Conservation (phyloP, 2,113 vertebrate species). For the Eulemur rufifrons region DNA sequence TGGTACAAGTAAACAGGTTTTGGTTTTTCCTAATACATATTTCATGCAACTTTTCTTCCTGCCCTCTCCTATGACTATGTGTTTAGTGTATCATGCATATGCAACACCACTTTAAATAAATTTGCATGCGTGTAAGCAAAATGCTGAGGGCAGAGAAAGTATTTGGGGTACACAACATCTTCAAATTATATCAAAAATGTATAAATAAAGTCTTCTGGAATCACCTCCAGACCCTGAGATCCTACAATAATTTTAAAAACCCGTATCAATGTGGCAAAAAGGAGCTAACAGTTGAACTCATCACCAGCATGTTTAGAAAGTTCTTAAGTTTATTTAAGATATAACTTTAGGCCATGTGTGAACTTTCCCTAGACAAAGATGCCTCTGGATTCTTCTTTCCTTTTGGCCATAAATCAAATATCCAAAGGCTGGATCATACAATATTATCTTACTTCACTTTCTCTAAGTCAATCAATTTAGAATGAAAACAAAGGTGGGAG, state of each 20-base stretch:
- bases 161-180: neutral
- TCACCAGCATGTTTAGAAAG: neutral
- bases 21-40: neutral
- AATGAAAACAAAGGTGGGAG: slow-evolving; percentile 13
- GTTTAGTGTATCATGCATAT: neutral
- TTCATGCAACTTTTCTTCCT: neutral
- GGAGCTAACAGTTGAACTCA: neutral
- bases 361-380: slow-evolving; percentile 34
- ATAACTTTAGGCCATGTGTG: neutral
- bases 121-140: neutral
- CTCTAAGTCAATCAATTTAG: neutral
- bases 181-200: neutral
- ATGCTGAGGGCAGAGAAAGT: neutral
- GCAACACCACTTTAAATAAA: neutral
- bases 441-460: neutral
- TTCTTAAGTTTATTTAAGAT: neutral
- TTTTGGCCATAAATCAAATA: slow-evolving; percentile 18
- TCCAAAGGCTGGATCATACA: neutral
- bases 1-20: neutral
- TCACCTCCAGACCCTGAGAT: neutral
- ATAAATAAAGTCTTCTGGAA: neutral
- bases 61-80: neutral
- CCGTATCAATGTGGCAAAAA: neutral
- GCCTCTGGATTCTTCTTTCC: neutral
- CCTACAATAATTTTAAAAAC: neutral